phyloP scores from a whole-genome alignment of 37 sponge, comb jelly and placozoan species.

The Cliona cf. orientalis region DNA sequence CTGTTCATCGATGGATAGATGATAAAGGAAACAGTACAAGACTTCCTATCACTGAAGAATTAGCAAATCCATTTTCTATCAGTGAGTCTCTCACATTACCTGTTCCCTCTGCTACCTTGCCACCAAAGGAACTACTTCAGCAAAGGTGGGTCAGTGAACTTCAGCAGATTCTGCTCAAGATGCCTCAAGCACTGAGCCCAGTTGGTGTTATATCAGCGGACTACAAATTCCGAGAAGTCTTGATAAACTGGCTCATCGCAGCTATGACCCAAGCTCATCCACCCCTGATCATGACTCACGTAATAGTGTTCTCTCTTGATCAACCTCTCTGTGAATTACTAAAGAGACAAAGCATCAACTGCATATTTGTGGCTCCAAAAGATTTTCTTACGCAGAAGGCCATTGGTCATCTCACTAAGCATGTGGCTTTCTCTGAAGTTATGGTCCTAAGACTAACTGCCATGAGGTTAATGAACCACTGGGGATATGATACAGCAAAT shows the following conservation, averaged over 20 bases:
- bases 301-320: constrained; percentile 29
- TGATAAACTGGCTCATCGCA: constrained; percentile 34
- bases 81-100: neutral
- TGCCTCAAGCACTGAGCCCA: neutral
- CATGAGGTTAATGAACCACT: constrained; percentile 39
- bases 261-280: neutral
- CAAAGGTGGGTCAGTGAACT: constrained; percentile 4
- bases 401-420: neutral
- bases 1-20: neutral
- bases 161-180: neutral
- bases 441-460: constrained; percentile 28
- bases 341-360: neutral
- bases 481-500: constrained; percentile 39
- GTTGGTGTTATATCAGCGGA: neutral
- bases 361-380: neutral
- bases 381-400: neutral
- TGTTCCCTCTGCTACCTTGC: constrained; percentile 8
- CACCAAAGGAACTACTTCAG: neutral
- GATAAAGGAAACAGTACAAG: too few species aligned
- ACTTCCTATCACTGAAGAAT: too few species aligned
- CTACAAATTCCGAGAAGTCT: constrained; percentile 10
- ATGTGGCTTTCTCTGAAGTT: constrained; percentile 16
- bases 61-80: too few species aligned
- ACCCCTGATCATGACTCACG: constrained; percentile 13
- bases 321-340: neutral